Percentiles rank a stretch among this genome's conserved stretches.
phyloP scores from a whole-genome alignment of 1,140 invertebrate genomes.

The Ridgeia piscesae region DNA sequence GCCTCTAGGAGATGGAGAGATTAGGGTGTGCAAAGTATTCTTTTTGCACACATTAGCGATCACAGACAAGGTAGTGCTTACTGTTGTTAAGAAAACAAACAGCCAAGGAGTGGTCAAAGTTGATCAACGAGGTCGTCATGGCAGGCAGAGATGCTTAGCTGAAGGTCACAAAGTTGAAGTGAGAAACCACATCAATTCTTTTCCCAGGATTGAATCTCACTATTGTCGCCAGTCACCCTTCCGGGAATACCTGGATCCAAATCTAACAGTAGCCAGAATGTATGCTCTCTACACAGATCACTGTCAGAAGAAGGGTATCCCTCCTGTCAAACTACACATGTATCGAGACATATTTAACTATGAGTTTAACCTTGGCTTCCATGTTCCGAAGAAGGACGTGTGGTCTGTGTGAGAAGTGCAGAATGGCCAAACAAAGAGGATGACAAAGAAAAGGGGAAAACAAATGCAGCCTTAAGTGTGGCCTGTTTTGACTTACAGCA shows the following conservation, averaged over 20 bases:
- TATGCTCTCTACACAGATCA: slow-evolving; percentile 31
- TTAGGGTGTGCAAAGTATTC: slow-evolving; percentile 31
- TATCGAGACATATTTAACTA: slow-evolving; percentile 32
- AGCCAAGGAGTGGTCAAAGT: slow-evolving; percentile 20
- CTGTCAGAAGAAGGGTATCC: slow-evolving; percentile 20
- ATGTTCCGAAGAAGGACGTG: slow-evolving; percentile 25
- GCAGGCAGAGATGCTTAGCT: slow-evolving; percentile 29
- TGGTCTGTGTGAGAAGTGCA: too few relatives aligned
- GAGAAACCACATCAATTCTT: slow-evolving; percentile 32
- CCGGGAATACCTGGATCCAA: slow-evolving; percentile 28
- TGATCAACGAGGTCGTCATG: slow-evolving; percentile 29
- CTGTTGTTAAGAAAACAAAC: slow-evolving; percentile 25
- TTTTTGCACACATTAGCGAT: slow-evolving; percentile 33
- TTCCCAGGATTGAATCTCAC: slow-evolving; percentile 31
- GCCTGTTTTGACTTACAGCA: slow-evolving; percentile 32
- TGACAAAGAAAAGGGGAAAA: slow-evolving; percentile 28
- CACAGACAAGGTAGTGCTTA: slow-evolving; percentile 21
- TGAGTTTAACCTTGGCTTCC: slow-evolving; percentile 26
- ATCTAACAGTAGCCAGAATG: slow-evolving; percentile 31
- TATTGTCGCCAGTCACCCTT: slow-evolving; percentile 31
- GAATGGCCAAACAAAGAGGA: slow-evolving; percentile 23
- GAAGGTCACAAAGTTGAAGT: slow-evolving; percentile 17
- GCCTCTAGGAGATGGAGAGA: background rate
- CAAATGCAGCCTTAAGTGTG: slow-evolving; percentile 14
- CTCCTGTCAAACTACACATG: slow-evolving; percentile 13